phyloP scores from a whole-genome alignment of 2,113 vertebrate species.

The Columba livia region DNA sequence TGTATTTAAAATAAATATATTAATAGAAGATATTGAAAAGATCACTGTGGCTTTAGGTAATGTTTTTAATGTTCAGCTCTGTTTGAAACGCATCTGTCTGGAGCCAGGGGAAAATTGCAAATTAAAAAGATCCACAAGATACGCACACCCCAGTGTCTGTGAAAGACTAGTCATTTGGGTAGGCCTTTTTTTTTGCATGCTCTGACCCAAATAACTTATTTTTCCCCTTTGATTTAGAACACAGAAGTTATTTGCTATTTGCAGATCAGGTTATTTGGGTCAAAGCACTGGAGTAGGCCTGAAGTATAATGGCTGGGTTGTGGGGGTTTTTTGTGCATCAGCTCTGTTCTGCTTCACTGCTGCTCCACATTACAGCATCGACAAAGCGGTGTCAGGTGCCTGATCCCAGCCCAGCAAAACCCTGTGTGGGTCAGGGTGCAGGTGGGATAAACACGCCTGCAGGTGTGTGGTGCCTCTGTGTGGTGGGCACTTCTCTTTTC shows the following conservation, averaged over 20 bases:
- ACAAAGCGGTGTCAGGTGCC: background rate
- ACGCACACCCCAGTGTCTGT: slow-evolving; percentile 50
- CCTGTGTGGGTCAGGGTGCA: background rate
- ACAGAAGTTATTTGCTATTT: slow-evolving; percentile 66
- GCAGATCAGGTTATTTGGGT: slow-evolving; percentile 68
- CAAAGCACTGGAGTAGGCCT: slow-evolving; percentile 37
- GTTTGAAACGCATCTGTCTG: slow-evolving; percentile 59
- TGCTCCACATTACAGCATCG: background rate
- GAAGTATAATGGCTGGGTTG: background rate
- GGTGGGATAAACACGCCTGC: background rate
- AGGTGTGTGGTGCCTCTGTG: background rate
- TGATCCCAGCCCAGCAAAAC: background rate
- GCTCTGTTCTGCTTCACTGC: slow-evolving; percentile 27
- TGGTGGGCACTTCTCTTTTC: background rate
- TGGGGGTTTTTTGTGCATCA: background rate
- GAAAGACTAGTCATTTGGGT: slow-evolving; percentile 55
- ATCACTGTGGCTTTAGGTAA: slow-evolving; percentile 45
- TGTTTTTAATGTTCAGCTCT: slow-evolving; percentile 56
- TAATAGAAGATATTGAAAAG: slow-evolving; percentile 20
- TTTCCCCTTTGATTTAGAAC: slow-evolving; percentile 60
- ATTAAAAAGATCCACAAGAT: slow-evolving; percentile 65
- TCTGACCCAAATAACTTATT: slow-evolving; percentile 71
- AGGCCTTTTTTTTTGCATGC: background rate
- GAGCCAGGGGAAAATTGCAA: slow-evolving; percentile 65
- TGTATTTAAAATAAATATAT: slow-evolving; percentile 41